phyloP scores from a whole-genome alignment of 2,797 vertebrate species.

The Borostomias antarcticus region DNA sequence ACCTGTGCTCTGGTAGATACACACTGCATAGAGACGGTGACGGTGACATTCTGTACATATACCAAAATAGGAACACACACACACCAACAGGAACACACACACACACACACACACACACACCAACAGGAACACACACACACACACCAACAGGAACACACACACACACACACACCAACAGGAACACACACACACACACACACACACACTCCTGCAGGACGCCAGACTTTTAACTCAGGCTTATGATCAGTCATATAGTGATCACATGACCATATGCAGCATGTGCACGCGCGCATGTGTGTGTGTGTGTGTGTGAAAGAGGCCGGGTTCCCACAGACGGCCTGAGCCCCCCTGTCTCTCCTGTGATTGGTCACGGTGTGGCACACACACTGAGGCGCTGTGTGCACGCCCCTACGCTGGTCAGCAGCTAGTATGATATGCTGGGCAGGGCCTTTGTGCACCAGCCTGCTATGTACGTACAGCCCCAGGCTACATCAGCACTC shows the following conservation, averaged over 20 bases:
- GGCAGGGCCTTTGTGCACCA: slow-evolving; percentile 34
- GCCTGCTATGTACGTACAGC: slow-evolving; percentile 53
- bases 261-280: not conserved
- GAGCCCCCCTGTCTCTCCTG: slow-evolving; percentile 18
- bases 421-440: not conserved
- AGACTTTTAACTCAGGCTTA: too few species aligned
- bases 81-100: too few species aligned
- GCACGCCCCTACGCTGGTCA: slow-evolving; percentile 5
- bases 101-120: too few species aligned
- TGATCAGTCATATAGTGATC: slow-evolving; percentile 1
- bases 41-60: too few species aligned
- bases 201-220: too few species aligned
- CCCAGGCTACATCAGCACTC: slow-evolving; percentile 34
- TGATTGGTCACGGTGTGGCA: slow-evolving; percentile 36
- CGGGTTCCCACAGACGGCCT: slow-evolving; percentile 6
- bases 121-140: too few species aligned
- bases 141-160: too few species aligned
- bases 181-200: too few species aligned
- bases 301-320: not conserved
- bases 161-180: too few species aligned
- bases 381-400: slow-evolving; percentile 9
- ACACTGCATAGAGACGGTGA: not conserved
- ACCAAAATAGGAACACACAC: too few species aligned
- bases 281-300: too few species aligned
- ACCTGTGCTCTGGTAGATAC: not conserved